Evolutionary conservation across 2,797 vertebrate species (phyloP), one percentile per base, ranked within the genome.

Genomic region (Huso huso): DNA sequence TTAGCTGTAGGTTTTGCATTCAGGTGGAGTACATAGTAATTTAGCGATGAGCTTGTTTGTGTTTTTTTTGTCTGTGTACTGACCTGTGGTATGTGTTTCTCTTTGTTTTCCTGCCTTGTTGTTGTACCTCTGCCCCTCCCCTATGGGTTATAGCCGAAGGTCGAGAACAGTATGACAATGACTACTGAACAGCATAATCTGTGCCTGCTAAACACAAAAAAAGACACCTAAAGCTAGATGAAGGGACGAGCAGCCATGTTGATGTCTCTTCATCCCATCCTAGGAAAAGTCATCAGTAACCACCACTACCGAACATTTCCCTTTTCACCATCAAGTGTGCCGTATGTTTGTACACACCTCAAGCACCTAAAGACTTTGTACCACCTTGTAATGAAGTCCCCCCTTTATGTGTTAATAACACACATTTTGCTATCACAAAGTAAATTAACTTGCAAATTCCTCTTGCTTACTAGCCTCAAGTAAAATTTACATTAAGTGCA

Each of bases 141-240:
- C 82, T 69, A 73, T 69, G 67, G 70, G 66, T 66, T 62, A 61
- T 61, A 15, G 64, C 64, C 63, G 65, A 86, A 91, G 90, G 76
- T 81, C 86, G 85, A 82, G 84, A 83, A 81, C 88, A 89, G 77
- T 90, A 89, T 85, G 77, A 88, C 81, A 90, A 90, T 86, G 89
- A 90, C 78, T 90, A 91, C 83, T 91, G 86, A 91, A 79, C 79
- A 82, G 66, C 78, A 73, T 78, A 77, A 79, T 75, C 75, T 70
- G 61, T 69, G 53, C 68, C 70, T 73, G 73, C 72, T 70, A 77
- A 75, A 73, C 64, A 49, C 50, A 57, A 67, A 49, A 49, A 53
- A 49, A 69, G 64, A 67, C 71, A 66, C 23, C 23, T 37, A 37
- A 37, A 37, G 23, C 11, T 58, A 63, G 49, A 15, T 49, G 55